phyloP scores from a whole-genome alignment of 2,888 invertebrate genomes.

The Oeneis ivallda region DNA sequence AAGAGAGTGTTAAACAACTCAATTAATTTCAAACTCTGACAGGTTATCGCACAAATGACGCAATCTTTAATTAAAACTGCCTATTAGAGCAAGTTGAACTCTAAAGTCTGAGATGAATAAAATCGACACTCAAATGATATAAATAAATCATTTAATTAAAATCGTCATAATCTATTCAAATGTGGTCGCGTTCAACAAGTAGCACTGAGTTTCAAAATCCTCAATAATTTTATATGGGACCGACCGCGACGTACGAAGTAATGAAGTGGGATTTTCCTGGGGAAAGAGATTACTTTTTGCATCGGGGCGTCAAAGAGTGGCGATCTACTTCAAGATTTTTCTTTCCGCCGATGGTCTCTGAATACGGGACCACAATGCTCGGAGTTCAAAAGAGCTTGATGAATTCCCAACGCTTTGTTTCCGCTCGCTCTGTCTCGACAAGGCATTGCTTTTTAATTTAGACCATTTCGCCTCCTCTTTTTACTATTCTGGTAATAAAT shows the following conservation, averaged over 20 bases:
- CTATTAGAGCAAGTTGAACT: slow-evolving; percentile 20
- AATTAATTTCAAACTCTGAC: slow-evolving; percentile 10
- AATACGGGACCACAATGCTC: slow-evolving; percentile 70
- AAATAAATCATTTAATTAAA: slow-evolving; percentile 61
- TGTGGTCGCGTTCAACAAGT: slow-evolving; percentile 71
- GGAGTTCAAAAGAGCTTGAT: slow-evolving; percentile 79
- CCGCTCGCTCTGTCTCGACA: slow-evolving; percentile 73
- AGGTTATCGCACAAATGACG: slow-evolving; percentile 1
- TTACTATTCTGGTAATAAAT: slow-evolving; percentile 73
- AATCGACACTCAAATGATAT: slow-evolving; percentile 36
- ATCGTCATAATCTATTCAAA: slow-evolving; percentile 63
- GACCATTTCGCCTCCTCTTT: slow-evolving; percentile 72
- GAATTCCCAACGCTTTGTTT: slow-evolving; percentile 78
- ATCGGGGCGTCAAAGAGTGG: slow-evolving; percentile 74
- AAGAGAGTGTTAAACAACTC: slow-evolving; percentile 9
- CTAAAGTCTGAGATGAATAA: slow-evolving; percentile 34
- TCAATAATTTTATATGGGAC: slow-evolving; percentile 61
- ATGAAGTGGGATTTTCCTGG: slow-evolving; percentile 65
- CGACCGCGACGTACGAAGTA: slow-evolving; percentile 56
- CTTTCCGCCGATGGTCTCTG: slow-evolving; percentile 71
- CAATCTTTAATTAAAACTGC: slow-evolving; percentile 26
- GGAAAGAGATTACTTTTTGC: slow-evolving; percentile 69
- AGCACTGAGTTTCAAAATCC: slow-evolving; percentile 57
- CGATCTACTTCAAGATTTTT: slow-evolving; percentile 73
- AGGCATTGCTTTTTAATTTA: slow-evolving; percentile 80